Evolutionary conservation across 2,888 invertebrate genomes (phyloP), one percentile per base, ranked within the genome.

Genomic region (Rhodophaea formosa): DNA sequence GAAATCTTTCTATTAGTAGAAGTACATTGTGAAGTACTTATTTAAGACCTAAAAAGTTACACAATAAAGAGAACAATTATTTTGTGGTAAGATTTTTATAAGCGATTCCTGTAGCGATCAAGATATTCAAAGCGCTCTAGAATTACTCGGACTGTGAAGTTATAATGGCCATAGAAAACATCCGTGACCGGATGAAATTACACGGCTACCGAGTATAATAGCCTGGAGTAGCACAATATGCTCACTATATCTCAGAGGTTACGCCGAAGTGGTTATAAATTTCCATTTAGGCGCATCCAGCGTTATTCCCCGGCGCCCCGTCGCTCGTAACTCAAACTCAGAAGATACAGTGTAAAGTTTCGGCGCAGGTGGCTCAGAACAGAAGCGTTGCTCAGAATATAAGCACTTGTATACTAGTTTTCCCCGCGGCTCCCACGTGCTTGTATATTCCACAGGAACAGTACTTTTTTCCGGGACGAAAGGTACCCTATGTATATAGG

Each of bases 211-310:
- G 17, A 43, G 29, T 43, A 49, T 43, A 56, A 47, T 39, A 47
- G 56, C 46, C 17, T 14, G 39, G 52, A 51, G 51, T 35, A 51
- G 39, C 44, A 57, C 30, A 45, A 52, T 23, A 44, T 54, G 23
- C 39, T 44, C 51, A 59, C 58, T 63, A 46, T 64, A 65, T 64
- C 60, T 67, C 53, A 49, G 56, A 58, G 57, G 57, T 60, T 63
- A 68, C 70, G 70, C 70, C 68, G 71, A 73, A 74, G 68, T 68
- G 66, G 74, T 70, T 74, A 82, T 86, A 84, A 84, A 84, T 84
- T 82, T 81, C 72, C 77, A 82, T 84, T 82, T 79, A 77, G 77
- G 74, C 72, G 70, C 75, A 77, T 74, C 75, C 78, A 74, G 71
- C 67, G 67, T 73, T 71, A 72, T 75, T 77, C 79, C 76, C 73